Evolutionary conservation across 2,113 vertebrate species (phyloP).

Genomic region (Scytalopus superciliaris): DNA sequence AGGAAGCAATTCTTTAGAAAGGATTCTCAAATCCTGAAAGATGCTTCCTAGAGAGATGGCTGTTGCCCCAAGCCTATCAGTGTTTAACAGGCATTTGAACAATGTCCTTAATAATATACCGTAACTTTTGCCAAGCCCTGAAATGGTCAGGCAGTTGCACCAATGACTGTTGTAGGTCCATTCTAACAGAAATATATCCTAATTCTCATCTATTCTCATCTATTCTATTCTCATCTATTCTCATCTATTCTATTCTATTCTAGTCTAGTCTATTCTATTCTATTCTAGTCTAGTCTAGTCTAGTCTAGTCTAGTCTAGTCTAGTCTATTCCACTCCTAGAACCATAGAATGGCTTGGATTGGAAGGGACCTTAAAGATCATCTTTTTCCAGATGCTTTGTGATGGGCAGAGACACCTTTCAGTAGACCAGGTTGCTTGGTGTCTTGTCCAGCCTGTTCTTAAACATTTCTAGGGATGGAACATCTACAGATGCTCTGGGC

Average conservation of each 20-base stretch:
- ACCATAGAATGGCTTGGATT: not conserved
- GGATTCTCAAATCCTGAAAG: not conserved
- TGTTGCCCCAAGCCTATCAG: not conserved
- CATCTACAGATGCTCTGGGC: not conserved
- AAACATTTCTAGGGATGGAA: not conserved
- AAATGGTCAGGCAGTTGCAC: not conserved
- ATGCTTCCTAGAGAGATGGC: not conserved
- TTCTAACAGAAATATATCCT: not conserved
- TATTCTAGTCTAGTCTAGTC: not conserved
- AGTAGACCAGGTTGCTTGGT: too few species aligned
- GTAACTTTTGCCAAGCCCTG: not conserved
- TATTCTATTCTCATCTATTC: not conserved
- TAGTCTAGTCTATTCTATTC: not conserved
- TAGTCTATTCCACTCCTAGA: not conserved
- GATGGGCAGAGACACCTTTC: too few species aligned
- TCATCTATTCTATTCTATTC: not conserved
- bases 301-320: too few species aligned
- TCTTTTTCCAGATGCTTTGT: too few species aligned
- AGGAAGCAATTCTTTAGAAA: not conserved
- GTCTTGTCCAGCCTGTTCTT: not conserved
- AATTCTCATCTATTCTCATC: not conserved
- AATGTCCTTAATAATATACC: not conserved
- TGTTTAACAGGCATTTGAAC: not conserved
- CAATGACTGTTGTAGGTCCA: not conserved
- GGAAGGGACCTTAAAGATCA: not conserved